Base-by-base conservation (phyloP, 2,888 invertebrate genomes). In the Lamellibrachia satsuma region DNA sequence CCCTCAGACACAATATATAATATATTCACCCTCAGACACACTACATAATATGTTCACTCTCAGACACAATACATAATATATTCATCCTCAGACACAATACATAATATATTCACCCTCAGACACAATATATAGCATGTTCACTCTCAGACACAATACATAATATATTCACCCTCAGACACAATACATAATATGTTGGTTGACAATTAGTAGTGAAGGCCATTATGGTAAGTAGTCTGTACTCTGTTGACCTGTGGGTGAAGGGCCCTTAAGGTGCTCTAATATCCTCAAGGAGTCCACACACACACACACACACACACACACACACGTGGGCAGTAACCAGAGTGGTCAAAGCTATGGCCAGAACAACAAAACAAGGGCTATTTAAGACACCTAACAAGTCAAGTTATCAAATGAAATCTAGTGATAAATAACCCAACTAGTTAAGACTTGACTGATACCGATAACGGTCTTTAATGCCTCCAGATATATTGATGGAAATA, bases 371-470 rank as follows among this genome's bases (percentile, higher is more conserved):
- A n/a, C 22, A 75, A 75, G 75, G 75, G 75, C 75, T n/a, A 15
- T 75, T 75, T 75, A 15, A 11, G 22, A 75, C 75, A 15, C 75
- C n/a, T 75, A 75, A 75, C 75, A 75, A 75, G 75, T 75, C 75
- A 75, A 75, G 75, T 75, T 75, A 75, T 75, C 75, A n/a, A 75
- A 75, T n/a, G 22, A 75, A 22, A 75, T 75, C 75, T 75, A 75
- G 75, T 75, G 22, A n/a, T 6, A 15, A n/a, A 75, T 75, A 22
- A n/a, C n/a, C 75, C n/a, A 75, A n/a, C 75, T 75, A 22, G 75
- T 75, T 75, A 75, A 22, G 75, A 4, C n/a, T 75, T 75, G 75
- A 22, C 22, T 60, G 22, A 15, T 22, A 75, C 75, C n/a, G 75
- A 75, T 75, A 75, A 75, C 55, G 22, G 22, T 75, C 4, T 15